Evolutionary conservation across 2,797 vertebrate species (phyloP), one percentile per base, ranked within the genome.

Genomic region (Characodon lateralis): DNA sequence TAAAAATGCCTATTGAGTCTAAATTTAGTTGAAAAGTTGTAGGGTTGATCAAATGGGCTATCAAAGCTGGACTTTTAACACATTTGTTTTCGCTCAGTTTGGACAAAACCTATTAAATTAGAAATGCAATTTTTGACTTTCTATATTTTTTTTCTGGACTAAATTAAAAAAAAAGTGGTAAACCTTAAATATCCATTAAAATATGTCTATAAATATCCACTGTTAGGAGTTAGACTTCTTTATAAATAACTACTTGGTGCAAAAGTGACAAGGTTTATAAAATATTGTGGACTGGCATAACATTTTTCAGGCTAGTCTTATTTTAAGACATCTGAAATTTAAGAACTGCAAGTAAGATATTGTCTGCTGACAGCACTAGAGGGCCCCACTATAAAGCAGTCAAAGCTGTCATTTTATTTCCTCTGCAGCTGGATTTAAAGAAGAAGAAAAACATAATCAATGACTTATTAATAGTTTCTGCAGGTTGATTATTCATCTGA

Each of bases 401-500:
- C 22, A 53, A 14, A 0, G 4, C 22, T 28, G 58, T 56, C 0
- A 7, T n/a, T 74, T 59, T 73, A 73, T 59, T 14, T 43, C 39
- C 22, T 43, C 24, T 26, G 41, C 18, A 31, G 58, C 1, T 51
- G 69, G 3, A 46, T 26, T 13, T 14, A 28, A 70, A 70, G 24
- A 46, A 43, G 12, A n/a, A 70, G 12, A 14, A 46, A 16, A 70
- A 0, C 4, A 41, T 35, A 9, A 58, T 55, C 46, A 12, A 28
- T 71, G 46, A 69, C 43, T 63, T n/a, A 41, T 65, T 20, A 28
- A 63, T 2, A 4, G 14, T 43, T 74, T 72, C 71, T 71, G 65
- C 61, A 63, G 28, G 5, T 66, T 65, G 39, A 79, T 80, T 1
- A 73, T 75, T 71, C 43, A 70, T 70, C 66, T 48, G 5, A 48